Base-by-base conservation (phyloP, 2,888 invertebrate species). In the Halictus ligatus region DNA sequence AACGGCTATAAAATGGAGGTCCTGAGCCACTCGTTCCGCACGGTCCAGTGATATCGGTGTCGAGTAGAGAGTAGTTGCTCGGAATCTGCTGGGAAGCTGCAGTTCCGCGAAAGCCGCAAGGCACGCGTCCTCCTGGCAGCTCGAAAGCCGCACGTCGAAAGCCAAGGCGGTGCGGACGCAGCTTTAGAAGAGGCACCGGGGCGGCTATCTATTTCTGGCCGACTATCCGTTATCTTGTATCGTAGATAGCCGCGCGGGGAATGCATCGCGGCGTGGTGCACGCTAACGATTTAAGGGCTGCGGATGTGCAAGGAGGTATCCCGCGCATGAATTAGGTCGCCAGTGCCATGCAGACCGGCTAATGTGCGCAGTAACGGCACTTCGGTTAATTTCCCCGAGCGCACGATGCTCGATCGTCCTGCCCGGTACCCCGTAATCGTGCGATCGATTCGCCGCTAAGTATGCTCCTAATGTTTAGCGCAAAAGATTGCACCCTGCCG, bases 331-430 rank as follows among this genome's bases (percentile, higher is more conserved):
- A 89, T 89, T 85, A 78, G 89, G 90, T 89, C 89, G 87, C 87
- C 85, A 83, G 85, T 88, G 79, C 83, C 81, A 80, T 75, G 86
- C 86, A 83, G 89, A 60, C 60, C 78, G 67, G 83, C 78, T 88
- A 89, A 88, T 88, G 90, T 87, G 76, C 67, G 81, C 77, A 48
- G 87, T 73, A 80, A 84, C 83, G 79, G 81, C 81, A 87, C 90
- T 90, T 85, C 69, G 89, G 81, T 88, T 88, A 88, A 89, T 90
- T 89, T 89, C 90, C 85, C 90, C 71, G 72, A 80, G 83, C 88
- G 82, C 82, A 74, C 80, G 64, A 58, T 81, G 78, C 77, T 81
- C 72, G 81, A 83, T 85, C 82, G 85, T 75, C 71, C 50, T 48
- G 78, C 76, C 74, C 54, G 82, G 72, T 82, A 78, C 71, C 67